These are phyloP conservation scores for Antechinus stuartii DNA, from an alignment of 2,113 vertebrate genomes.

Conservation along the genomic window DNA sequence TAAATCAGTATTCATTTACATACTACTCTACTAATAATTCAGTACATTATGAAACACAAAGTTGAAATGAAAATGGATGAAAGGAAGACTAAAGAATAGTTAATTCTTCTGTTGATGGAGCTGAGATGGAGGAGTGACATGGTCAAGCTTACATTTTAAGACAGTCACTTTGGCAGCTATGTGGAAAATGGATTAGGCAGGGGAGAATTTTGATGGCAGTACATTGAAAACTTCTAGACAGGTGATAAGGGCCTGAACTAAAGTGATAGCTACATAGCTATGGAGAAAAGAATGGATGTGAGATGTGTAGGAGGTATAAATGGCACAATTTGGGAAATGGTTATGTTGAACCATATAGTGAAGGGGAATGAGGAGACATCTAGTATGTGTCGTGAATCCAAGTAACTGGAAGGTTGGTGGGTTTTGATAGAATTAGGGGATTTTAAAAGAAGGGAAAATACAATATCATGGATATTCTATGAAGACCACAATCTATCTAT, in stretches of 20 bases:
- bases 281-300: constrained; percentile 19
- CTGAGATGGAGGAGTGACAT: not conserved
- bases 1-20: too few relatives aligned
- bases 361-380: too few relatives aligned
- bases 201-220: not conserved
- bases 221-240: not conserved
- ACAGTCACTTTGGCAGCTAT: not conserved
- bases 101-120: not conserved
- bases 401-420: not conserved
- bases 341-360: not conserved
- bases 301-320: constrained; percentile 22
- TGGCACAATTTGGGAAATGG: constrained; percentile 4
- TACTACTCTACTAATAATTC: not conserved
- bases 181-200: not conserved
- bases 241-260: not conserved
- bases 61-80: not conserved
- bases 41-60: not conserved
- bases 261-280: not conserved
- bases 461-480: not conserved
- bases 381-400: not conserved
- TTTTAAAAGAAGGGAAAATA: not conserved
- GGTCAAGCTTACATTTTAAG: not conserved
- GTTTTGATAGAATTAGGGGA: not conserved
- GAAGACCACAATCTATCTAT: not conserved
- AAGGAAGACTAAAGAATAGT: not conserved